Evolutionary conservation across 2,797 vertebrate genomes (phyloP).

Genomic region (Rhyacichthys aspro): DNA sequence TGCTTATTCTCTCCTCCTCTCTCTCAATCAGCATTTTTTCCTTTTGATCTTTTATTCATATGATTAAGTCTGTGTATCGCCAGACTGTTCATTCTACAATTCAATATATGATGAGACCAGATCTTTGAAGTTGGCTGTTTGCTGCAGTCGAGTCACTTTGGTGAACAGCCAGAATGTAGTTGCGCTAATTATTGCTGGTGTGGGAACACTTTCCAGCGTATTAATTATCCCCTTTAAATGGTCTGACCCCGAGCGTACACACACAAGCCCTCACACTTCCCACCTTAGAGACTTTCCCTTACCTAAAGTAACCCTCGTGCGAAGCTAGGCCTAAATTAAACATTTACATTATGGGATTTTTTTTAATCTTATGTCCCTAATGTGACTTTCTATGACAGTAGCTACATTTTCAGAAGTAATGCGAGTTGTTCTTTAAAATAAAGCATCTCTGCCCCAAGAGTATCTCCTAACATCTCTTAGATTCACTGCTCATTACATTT

Average conservation of each 20-base stretch:
- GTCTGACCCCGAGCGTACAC: constrained; percentile 31
- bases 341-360: not conserved
- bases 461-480: constrained; percentile 10
- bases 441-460: constrained; percentile 10
- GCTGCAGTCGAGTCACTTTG: constrained; percentile 43
- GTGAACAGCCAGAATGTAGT: constrained; percentile 13
- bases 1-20: constrained; percentile 56
- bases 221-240: constrained; percentile 35
- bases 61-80: constrained; percentile 69
- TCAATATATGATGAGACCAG: constrained; percentile 55
- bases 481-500: constrained; percentile 34
- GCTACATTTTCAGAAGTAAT: constrained; percentile 5
- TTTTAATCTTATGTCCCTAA: not conserved
- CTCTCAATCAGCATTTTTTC: constrained; percentile 70
- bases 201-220: constrained; percentile 28
- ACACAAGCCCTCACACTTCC: constrained; percentile 14
- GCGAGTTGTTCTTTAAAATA: constrained; percentile 6
- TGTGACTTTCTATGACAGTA: not conserved
- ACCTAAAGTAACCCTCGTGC: not conserved
- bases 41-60: constrained; percentile 74
- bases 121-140: constrained; percentile 60
- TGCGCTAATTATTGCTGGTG: constrained; percentile 31
- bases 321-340: not conserved
- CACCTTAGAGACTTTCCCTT: constrained; percentile 2
- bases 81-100: constrained; percentile 60